These are phyloP conservation scores for Valencia hispanica DNA, from an alignment of 2,797 vertebrate species.

Conservation along the genomic window DNA sequence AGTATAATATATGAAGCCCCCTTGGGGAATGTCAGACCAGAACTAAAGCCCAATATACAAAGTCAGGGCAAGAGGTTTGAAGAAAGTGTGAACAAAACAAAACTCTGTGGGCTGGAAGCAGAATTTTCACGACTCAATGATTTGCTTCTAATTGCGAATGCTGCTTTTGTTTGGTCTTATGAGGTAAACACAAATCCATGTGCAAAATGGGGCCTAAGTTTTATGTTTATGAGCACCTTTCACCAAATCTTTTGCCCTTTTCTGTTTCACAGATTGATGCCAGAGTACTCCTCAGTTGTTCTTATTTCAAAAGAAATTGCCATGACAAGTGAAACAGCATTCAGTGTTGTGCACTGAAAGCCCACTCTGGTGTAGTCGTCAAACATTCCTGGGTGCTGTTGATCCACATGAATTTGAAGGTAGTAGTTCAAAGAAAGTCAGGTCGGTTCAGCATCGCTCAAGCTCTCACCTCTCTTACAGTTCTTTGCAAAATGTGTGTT, in stretches of 20 bases:
- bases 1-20: constrained; percentile 53
- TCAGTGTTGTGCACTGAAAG: constrained; percentile 30
- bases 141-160: constrained; percentile 51
- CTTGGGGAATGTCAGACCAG: constrained; percentile 29
- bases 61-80: constrained; percentile 46
- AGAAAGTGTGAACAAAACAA: constrained; percentile 47
- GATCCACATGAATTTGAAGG: constrained; percentile 62
- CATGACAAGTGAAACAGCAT: constrained; percentile 20
- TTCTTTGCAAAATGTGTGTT: constrained; percentile 64
- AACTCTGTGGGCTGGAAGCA: constrained; percentile 40
- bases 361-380: constrained; percentile 42
- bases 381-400: constrained; percentile 37
- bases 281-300: constrained; percentile 45
- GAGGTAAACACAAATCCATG: constrained; percentile 50
- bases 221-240: constrained; percentile 63
- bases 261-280: constrained; percentile 48
- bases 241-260: constrained; percentile 48
- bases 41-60: constrained; percentile 48
- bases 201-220: constrained; percentile 43
- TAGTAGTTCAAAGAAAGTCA: constrained; percentile 71
- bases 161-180: constrained; percentile 56
- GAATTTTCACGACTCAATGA: constrained; percentile 43
- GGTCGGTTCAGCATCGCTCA: constrained; percentile 54
- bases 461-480: constrained; percentile 48
- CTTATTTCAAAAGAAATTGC: constrained; percentile 31